Evolutionary conservation across 1,140 invertebrate genomes (phyloP).

Genomic region (Pomacea maculata): DNA sequence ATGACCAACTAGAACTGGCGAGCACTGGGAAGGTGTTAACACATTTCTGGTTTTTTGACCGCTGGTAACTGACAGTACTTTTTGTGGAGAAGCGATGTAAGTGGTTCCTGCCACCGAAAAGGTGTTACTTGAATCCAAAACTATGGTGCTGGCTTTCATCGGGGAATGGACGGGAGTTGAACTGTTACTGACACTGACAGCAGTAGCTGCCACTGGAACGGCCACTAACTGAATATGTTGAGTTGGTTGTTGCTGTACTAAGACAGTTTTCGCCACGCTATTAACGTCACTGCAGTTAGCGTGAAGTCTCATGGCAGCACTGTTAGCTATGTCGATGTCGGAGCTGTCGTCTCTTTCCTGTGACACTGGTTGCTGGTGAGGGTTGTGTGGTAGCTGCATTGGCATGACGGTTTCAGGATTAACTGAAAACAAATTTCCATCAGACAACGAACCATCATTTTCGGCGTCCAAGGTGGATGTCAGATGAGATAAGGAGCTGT

Average conservation of each 20-base stretch:
- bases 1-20: constrained; percentile 53
- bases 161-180: constrained; percentile 24
- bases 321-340: constrained; percentile 45
- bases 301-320: constrained; percentile 42
- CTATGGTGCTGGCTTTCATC: constrained; percentile 23
- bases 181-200: not conserved
- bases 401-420: constrained; percentile 58
- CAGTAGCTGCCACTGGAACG: constrained; percentile 21
- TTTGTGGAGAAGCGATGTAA: constrained; percentile 32
- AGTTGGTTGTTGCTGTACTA: constrained; percentile 18
- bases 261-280: constrained; percentile 70
- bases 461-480: constrained; percentile 6
- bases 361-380: constrained; percentile 23
- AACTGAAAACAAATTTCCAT: constrained; percentile 46
- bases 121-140: constrained; percentile 3
- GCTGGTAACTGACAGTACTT: constrained; percentile 37
- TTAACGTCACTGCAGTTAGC: constrained; percentile 41
- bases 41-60: constrained; percentile 35
- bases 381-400: not conserved
- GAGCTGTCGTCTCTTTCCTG: constrained; percentile 20
- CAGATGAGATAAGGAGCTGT: constrained; percentile 16
- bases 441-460: constrained; percentile 9
- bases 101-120: constrained; percentile 13
- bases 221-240: constrained; percentile 27
- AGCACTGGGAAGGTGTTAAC: constrained; percentile 45